phyloP scores from a whole-genome alignment of 92 coral and sea anemone genomes.

The Virgularia gustaviana region DNA sequence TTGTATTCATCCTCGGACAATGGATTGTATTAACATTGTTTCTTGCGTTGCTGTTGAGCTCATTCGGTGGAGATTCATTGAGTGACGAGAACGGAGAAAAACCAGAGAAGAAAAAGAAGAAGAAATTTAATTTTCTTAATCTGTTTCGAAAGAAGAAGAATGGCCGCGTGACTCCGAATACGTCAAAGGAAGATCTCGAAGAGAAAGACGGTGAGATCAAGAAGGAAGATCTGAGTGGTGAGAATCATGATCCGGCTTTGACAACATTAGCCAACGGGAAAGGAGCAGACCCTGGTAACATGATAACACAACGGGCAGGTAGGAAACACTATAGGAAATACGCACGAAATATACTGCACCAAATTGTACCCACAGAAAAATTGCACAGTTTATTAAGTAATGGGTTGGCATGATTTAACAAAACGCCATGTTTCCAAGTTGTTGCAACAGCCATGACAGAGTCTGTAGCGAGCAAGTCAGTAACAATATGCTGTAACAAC shows the following conservation, averaged over 20 bases:
- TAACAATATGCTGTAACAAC: too few relatives aligned
- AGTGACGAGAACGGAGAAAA: constrained; percentile 65
- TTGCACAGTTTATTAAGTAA: too few relatives aligned
- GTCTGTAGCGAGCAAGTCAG: too few relatives aligned
- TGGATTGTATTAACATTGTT: constrained; percentile 90
- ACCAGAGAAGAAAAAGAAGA: constrained; percentile 70
- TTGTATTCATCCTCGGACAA: constrained; percentile 91
- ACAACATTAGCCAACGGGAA: constrained; percentile 60
- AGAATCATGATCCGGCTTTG: constrained; percentile 61
- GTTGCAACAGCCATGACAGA: too few relatives aligned
- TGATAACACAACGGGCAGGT: constrained; percentile 31
- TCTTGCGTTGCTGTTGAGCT: constrained; percentile 92
- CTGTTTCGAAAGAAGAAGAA: constrained; percentile 29
- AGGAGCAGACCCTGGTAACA: constrained; percentile 44
- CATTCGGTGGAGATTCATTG: constrained; percentile 71
- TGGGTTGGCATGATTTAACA: too few relatives aligned
- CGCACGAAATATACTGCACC: too few relatives aligned
- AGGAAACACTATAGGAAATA: not conserved
- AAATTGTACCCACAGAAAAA: too few relatives aligned
- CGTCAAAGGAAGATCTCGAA: constrained; percentile 60
- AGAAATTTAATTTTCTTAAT: constrained; percentile 20
- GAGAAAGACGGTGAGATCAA: constrained; percentile 62
- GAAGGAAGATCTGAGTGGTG: constrained; percentile 59
- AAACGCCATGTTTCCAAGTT: too few relatives aligned
- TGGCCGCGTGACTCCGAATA: constrained; percentile 31